Conservation (phyloP, 2,797 vertebrate genomes). For the Microtus californicus region DNA sequence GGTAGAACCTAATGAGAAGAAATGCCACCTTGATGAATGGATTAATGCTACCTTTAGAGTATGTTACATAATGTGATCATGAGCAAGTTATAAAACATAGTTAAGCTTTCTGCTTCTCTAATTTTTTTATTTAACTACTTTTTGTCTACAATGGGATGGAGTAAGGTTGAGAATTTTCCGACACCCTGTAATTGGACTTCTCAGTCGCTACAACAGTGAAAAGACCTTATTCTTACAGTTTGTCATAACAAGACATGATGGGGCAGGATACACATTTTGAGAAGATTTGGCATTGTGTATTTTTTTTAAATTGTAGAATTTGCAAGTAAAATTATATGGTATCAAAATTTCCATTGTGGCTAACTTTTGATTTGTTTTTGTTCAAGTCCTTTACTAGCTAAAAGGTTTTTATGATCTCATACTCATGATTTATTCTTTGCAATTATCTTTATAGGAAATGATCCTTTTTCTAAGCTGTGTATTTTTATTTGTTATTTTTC, state of each 20-base stretch:
- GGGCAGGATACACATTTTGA: background rate
- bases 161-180: background rate
- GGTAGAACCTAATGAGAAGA: background rate
- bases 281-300: background rate
- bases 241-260: background rate
- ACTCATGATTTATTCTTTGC: background rate
- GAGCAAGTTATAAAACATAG: background rate
- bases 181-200: background rate
- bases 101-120: background rate
- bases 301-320: background rate
- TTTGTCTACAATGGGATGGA: background rate
- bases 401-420: background rate
- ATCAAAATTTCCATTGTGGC: background rate
- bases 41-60: background rate
- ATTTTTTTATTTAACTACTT: background rate
- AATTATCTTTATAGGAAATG: background rate
- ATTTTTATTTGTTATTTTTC: background rate
- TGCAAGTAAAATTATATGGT: background rate
- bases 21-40: background rate
- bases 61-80: background rate
- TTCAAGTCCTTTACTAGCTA: background rate
- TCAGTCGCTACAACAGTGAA: background rate
- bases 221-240: background rate
- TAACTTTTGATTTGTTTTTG: background rate
- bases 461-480: background rate